Evolutionary conservation across 2,797 vertebrate genomes (phyloP), one percentile per base, ranked within the genome.

Genomic region (Melopsittacus undulatus): DNA sequence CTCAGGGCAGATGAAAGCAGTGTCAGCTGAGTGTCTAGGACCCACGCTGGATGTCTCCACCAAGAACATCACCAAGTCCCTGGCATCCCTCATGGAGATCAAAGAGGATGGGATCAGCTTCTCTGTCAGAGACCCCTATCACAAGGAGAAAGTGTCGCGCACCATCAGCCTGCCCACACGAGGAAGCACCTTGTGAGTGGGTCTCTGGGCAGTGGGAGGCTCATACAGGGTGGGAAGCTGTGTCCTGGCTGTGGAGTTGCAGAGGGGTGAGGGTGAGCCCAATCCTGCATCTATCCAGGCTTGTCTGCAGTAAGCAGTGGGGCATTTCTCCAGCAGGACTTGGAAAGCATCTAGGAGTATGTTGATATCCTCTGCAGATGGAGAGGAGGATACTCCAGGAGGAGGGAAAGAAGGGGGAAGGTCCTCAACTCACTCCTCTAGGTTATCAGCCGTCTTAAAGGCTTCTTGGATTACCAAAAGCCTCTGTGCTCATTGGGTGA

Each of bases 21-120:
- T 99, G 80, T 99, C 99, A 0, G 99, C 99, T 0, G 99, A 99
- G 97, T 99, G 98, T 90, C 97, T 99, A 61, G 98, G 99, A 13
- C 99, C 99, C n/a, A 89, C 98, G 0, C 91, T 99, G 97, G 99
- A 99, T 17, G 96, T 97, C 43, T 98, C 98, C 62, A 98, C 98
- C 56, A 98, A 98, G 97, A 98, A 99, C 97, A 99, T 99, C 97
- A 99, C 99, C 94, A 99, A 99, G 95, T 99, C 99, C 43, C 97
- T 99, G 97, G 99, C 99, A 18, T 99, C 99, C 10, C 98, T 99
- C 15, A 99, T 99, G 1, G 99, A 99, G 97, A 99, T 99, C 97
- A 98, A 99, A 63, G 99, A 99, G 97, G 98, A 99, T 0, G 97
- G 98, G 11, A 96, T 98, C 24, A 98, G 98, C 88, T 97, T 98